Base-by-base conservation (phyloP, 2,888 invertebrate genomes). In the Acrocyrtus sp. region DNA sequence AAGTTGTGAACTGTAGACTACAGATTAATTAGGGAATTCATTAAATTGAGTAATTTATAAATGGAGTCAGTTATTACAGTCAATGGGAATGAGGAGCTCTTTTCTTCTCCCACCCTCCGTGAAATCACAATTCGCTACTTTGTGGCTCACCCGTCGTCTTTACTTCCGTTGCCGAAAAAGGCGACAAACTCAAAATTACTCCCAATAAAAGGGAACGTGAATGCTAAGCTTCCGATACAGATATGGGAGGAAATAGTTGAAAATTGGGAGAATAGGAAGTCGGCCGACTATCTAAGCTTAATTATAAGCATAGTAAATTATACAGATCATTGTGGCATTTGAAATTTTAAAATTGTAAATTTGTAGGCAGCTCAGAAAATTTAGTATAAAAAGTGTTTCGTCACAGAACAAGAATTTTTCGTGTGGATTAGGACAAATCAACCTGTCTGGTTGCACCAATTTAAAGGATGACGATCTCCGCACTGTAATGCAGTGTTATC, bases 211-310 rank as follows among this genome's bases (percentile, higher is more conserved):
- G 22, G 2, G 1, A n/a, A n/a, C 10, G 54, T 57, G 57, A n/a
- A 61, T n/a, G 34, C 12, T 4, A 63, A 54, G 21, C 43, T 57
- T n/a, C 70, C 62, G 0, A 27, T 2, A n/a, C 29, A 41, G n/a
- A 50, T 70, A 26, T 70, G 54, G 62, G 41, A 56, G 22, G 39
- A 62, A n/a, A 22, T 62, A 15, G 3, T 54, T 5, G 39, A 61
- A 27, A 19, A 62, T n/a, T 41, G 53, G 54, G 54, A 62, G n/a
- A n/a, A n/a, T 3, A 12, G 6, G 1, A 6, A 8, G 1, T 39
- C 57, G 17, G 50, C 39, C 0, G 50, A 58, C n/a, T 58, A 50
- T 56, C 15, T 43, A 1, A 45, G 45, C n/a, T n/a, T 68, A 3
- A 27, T 61, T 1, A 39, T 69, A 39, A 47, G 21, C 3, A 24